These are phyloP conservation scores for Thunnus thynnus DNA, from an alignment of 2,113 vertebrate species.

Conservation along the genomic window DNA sequence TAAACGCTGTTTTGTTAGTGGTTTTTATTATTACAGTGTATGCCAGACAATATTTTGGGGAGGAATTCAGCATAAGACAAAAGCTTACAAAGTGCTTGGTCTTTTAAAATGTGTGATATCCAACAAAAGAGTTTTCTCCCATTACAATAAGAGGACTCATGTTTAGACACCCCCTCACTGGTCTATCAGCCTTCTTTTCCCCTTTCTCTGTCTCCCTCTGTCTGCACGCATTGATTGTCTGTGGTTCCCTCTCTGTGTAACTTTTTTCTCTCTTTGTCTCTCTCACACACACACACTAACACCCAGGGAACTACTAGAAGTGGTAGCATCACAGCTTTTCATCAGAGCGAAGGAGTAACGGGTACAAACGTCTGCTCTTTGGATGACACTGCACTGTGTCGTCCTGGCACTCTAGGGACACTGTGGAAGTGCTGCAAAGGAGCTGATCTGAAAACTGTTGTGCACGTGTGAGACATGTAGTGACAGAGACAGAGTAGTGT, in stretches of 20 bases:
- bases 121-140: background rate
- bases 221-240: constrained; percentile 38
- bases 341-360: constrained; percentile 56
- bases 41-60: no score
- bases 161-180: constrained; percentile 4
- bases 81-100: no score
- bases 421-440: constrained; percentile 36
- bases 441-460: constrained; percentile 52
- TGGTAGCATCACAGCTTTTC: constrained; percentile 51
- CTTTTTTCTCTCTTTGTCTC: constrained; percentile 18
- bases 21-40: no score
- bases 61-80: no score
- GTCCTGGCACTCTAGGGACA: constrained; percentile 62
- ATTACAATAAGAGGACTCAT: background rate
- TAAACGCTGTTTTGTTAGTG: no score
- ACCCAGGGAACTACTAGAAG: constrained; percentile 20
- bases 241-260: constrained; percentile 19
- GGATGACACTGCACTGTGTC: constrained; percentile 46
- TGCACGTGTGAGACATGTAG: constrained; percentile 5
- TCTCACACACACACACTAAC: constrained; percentile 1
- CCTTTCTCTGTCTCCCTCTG: constrained; percentile 56
- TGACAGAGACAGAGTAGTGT: constrained; percentile 4
- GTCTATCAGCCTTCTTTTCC: constrained; percentile 2
- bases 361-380: constrained; percentile 65
- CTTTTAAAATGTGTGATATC: background rate